Evolutionary conservation across 2,113 vertebrate genomes (phyloP).

Genomic region (Muntiacus reevesi): DNA sequence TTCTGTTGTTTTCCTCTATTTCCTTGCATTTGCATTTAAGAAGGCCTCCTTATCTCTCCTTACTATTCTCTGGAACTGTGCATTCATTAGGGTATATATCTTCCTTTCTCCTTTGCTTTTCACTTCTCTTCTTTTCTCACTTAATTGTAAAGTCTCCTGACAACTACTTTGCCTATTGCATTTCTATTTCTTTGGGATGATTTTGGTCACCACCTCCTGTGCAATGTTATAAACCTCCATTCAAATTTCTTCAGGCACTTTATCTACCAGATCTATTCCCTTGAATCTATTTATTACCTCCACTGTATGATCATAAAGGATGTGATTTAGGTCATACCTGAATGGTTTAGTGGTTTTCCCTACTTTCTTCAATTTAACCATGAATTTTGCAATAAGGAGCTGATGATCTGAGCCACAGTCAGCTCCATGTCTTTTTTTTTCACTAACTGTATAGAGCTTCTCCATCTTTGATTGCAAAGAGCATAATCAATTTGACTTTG

Average conservation of each 20-base stretch:
- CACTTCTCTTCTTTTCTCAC: background rate
- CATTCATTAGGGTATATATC: background rate
- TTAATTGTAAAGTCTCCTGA: background rate
- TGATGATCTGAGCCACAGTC: background rate
- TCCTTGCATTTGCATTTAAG: background rate
- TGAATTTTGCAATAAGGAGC: background rate
- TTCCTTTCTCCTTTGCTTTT: background rate
- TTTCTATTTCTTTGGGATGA: background rate
- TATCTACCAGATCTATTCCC: background rate
- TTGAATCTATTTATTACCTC: background rate
- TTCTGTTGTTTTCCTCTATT: background rate
- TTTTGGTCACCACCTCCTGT: background rate
- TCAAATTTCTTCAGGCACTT: background rate
- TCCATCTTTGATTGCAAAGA: background rate
- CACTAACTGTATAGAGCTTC: background rate
- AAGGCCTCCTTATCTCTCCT: background rate
- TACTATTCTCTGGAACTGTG: background rate
- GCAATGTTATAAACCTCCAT: background rate
- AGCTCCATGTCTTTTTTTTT: background rate
- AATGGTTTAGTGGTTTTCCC: background rate
- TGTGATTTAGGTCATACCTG: background rate
- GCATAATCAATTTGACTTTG: background rate
- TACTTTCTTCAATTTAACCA: background rate
- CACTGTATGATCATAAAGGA: background rate
- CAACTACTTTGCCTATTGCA: background rate